Percentiles rank a stretch among this genome's conserved stretches.
phyloP scores from a whole-genome alignment of 2,797 vertebrate species.

The Protonibea diacanthus region DNA sequence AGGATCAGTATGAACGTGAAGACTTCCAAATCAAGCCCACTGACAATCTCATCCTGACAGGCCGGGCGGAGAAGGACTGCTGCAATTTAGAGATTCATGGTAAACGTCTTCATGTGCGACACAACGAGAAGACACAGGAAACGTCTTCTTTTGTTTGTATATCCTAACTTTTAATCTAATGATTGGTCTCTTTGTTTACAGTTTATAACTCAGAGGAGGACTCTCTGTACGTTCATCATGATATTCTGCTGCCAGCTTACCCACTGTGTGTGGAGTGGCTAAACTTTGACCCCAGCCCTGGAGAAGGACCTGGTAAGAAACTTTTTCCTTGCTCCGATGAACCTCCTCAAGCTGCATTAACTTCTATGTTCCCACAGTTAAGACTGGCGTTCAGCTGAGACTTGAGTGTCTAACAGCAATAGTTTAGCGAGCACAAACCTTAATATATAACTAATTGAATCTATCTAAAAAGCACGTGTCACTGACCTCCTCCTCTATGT shows the following conservation, averaged over 20 bases:
- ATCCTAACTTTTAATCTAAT: neutral
- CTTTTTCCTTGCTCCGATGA: neutral
- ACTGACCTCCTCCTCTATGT: neutral
- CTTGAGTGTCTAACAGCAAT: too few species aligned
- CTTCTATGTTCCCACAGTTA: neutral
- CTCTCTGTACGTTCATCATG: slow-evolving; percentile 96
- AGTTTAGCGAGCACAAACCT: neutral
- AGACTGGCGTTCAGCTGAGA: neutral
- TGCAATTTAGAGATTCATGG: slow-evolving; percentile 95
- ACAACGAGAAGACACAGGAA: neutral
- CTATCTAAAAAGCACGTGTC: neutral
- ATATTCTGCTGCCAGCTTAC: slow-evolving; percentile 95
- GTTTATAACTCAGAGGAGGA: slow-evolving; percentile 96
- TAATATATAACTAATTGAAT: neutral
- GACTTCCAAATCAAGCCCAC: slow-evolving; percentile 94
- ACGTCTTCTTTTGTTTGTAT: neutral
- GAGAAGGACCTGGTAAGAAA: slow-evolving; percentile 86
- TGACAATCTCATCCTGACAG: slow-evolving; percentile 94
- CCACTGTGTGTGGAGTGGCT: slow-evolving; percentile 96
- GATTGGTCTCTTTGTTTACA: slow-evolving; percentile 62
- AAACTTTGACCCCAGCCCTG: slow-evolving; percentile 96
- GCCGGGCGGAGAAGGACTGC: slow-evolving; percentile 92
- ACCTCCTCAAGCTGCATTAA: neutral
- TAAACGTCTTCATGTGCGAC: slow-evolving; percentile 66
- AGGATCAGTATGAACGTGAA: slow-evolving; percentile 97